Conservation (phyloP, 2,797 vertebrate species). For the Myotis pilosus region DNA sequence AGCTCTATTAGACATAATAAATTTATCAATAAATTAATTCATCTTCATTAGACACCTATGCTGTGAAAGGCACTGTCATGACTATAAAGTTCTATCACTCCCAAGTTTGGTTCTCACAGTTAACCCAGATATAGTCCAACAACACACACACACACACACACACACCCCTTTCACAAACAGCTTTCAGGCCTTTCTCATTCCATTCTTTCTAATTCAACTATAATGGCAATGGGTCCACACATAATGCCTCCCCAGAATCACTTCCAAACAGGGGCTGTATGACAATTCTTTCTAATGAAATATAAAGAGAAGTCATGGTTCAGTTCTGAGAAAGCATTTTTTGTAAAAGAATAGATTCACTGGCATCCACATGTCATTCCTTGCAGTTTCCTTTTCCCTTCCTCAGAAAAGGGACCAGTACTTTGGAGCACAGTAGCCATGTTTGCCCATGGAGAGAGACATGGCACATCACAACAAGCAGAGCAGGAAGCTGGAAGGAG, state of each 20-base stretch:
- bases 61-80: not conserved
- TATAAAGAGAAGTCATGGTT: not conserved
- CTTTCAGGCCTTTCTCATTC: not conserved
- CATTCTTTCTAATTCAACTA: not conserved
- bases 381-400: not conserved
- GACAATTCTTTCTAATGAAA: not conserved
- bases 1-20: not conserved
- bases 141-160: no score
- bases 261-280: not conserved
- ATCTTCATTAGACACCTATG: not conserved
- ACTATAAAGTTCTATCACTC: not conserved
- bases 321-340: not conserved
- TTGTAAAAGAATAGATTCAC: not conserved
- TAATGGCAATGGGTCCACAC: not conserved
- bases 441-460: not conserved
- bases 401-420: not conserved
- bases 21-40: not conserved
- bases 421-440: rapidly evolving
- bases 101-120: not conserved
- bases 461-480: not conserved
- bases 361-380: not conserved
- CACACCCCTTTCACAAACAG: not conserved
- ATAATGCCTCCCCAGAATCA: not conserved
- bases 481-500: not conserved
- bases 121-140: not conserved